Conservation (phyloP, 2,888 invertebrate genomes). For the Nephrotoma appendiculata region DNA sequence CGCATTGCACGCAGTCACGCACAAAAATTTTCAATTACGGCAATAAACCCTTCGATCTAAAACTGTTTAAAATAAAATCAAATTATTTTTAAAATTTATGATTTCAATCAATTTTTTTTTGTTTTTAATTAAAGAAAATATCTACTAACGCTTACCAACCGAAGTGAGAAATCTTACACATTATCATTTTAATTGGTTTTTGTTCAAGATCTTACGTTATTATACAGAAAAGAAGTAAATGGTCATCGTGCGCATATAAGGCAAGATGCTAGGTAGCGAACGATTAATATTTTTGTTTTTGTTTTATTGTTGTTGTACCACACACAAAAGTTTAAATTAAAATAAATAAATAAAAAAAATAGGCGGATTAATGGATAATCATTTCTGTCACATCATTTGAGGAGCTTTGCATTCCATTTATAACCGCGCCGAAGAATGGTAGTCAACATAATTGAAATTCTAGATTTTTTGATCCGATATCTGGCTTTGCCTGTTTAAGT, state of each 20-base stretch:
- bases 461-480: background rate
- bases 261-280: background rate
- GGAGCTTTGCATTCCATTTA: background rate
- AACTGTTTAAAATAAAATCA: background rate
- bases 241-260: background rate
- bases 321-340: background rate
- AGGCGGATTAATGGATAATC: background rate
- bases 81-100: background rate
- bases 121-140: background rate
- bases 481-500: background rate
- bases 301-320: background rate
- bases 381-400: background rate
- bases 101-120: background rate
- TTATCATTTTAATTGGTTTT: background rate
- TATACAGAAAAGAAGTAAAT: background rate
- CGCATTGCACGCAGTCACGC: background rate
- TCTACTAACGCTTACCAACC: background rate
- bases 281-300: background rate
- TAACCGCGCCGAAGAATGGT: background rate
- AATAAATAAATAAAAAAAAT: background rate
- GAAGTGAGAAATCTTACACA: background rate
- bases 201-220: background rate
- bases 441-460: background rate
- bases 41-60: background rate
- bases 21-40: background rate